Percentiles rank a stretch among this genome's conserved stretches.
Conservation (phyloP, 2,888 invertebrate genomes). For the Latrodectus hesperus region DNA sequence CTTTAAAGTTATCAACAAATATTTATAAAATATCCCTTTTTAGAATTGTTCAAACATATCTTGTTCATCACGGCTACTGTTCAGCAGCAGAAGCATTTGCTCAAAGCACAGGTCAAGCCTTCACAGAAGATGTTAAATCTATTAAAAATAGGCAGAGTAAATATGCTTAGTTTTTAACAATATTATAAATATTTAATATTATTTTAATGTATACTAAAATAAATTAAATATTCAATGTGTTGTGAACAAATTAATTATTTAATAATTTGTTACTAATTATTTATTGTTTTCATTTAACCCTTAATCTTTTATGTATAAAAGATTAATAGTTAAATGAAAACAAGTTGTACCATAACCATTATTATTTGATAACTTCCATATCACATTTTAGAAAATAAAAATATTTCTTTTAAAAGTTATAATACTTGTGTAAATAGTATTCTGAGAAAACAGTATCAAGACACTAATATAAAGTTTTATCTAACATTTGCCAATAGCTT, state of each 20-base stretch:
- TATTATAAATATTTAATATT: background rate
- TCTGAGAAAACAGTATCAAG: too few relatives aligned
- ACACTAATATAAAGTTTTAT: too few relatives aligned
- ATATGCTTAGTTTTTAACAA: constrained; percentile 71
- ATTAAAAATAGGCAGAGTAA: constrained; percentile 97
- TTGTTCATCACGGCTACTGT: constrained; percentile 98
- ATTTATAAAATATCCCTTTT: constrained; percentile 59
- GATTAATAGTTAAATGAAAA: too few relatives aligned
- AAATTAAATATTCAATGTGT: too few relatives aligned
- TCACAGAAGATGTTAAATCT: constrained; percentile 92
- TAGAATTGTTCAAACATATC: constrained; percentile 97
- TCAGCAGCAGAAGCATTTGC: constrained; percentile 95
- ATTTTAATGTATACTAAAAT: background rate
- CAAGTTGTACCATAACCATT: too few relatives aligned
- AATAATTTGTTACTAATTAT: background rate
- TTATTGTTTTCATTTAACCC: too few relatives aligned
- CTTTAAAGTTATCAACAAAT: background rate
- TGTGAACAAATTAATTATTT: background rate
- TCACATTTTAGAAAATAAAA: too few relatives aligned
- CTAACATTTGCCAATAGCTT: too few relatives aligned
- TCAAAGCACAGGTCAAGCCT: constrained; percentile 89
- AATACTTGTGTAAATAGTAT: too few relatives aligned
- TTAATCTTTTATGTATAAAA: too few relatives aligned
- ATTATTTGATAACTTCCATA: too few relatives aligned
- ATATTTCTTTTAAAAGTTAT: too few relatives aligned